Base-by-base conservation (phyloP, 2,888 invertebrate genomes). In the Augiades crinisus region DNA sequence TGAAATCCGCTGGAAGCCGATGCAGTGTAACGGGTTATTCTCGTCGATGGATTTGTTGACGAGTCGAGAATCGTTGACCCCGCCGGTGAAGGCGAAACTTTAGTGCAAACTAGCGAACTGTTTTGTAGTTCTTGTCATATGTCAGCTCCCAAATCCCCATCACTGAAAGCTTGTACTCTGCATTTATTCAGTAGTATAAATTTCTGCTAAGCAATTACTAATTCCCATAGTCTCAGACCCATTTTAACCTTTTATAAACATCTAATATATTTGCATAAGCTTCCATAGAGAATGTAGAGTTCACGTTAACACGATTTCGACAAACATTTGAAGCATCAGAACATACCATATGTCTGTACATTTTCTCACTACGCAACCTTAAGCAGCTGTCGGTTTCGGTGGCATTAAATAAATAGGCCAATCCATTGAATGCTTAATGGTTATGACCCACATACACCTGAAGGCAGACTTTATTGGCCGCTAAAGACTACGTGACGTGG, bases 11-110 rank as follows among this genome's bases (percentile, higher is more conserved):
- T 84, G 79, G 82, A 81, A 78, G 78, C 68, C 75, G 78, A 74
- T 80, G 85, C 79, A 77, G 79, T 75, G 81, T 81, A 86, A 86
- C 88, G 84, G 84, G 87, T 87, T 88, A 88, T 88, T 88, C 87
- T 88, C 74, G 87, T 76, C 87, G 77, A 83, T 75, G 79, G 85
- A 83, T 86, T 86, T 86, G 87, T 88, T 85, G 85, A 87, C 85
- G 86, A 75, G 75, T 63, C 72, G 78, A 77, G 82, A 84, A 79
- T 69, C 86, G 83, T 87, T 87, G 88, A 87, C 87, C 88, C 81
- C 86, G 74, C 57, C 65, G 65, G 66, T 67, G 67, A 74, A 78
- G 77, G 79, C 81, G 72, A 81, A 81, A 75, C 72, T 71, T 67
- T 68, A 63, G 55, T 73, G 79, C 81, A 64, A 81, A 81, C 75